These are phyloP conservation scores for Rhaphigaster nebulosa DNA, from an alignment of 2,888 invertebrate genomes.

Conservation along the genomic window DNA sequence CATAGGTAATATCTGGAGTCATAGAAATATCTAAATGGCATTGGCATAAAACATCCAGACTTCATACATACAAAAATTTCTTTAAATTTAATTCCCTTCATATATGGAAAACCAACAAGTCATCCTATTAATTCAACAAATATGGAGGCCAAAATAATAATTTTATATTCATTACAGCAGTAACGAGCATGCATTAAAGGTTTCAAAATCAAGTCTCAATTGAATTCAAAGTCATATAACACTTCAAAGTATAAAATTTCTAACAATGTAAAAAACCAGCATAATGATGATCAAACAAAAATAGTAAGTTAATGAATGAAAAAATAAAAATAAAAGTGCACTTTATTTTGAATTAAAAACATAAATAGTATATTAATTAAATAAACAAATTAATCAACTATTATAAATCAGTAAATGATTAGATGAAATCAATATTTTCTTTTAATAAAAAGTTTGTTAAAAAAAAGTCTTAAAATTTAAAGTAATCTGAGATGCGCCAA, in stretches of 20 bases:
- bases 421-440: slow-evolving; percentile 45
- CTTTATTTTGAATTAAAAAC: slow-evolving; percentile 20
- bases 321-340: background rate
- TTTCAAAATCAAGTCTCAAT: slow-evolving; percentile 46
- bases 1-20: slow-evolving; percentile 49
- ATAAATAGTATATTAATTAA: slow-evolving; percentile 32
- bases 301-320: slow-evolving; percentile 39
- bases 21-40: slow-evolving; percentile 42
- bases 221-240: slow-evolving; percentile 30
- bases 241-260: slow-evolving; percentile 37
- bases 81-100: slow-evolving; percentile 22
- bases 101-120: slow-evolving; percentile 43
- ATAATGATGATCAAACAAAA: slow-evolving; percentile 25
- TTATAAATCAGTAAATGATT: slow-evolving; percentile 36
- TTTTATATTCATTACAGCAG: slow-evolving; percentile 24
- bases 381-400: slow-evolving; percentile 29
- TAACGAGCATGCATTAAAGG: slow-evolving; percentile 43
- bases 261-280: slow-evolving; percentile 31
- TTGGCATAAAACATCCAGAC: slow-evolving; percentile 45
- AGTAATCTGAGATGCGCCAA: slow-evolving; percentile 58
- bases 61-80: slow-evolving; percentile 39
- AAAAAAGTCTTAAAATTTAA: slow-evolving; percentile 55
- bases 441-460: slow-evolving; percentile 30
- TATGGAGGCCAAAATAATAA: slow-evolving; percentile 45
- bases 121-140: slow-evolving; percentile 41